Evolutionary conservation across 2,888 invertebrate species (phyloP), one percentile per base, ranked within the genome.

Genomic region (Steromphala cineraria): DNA sequence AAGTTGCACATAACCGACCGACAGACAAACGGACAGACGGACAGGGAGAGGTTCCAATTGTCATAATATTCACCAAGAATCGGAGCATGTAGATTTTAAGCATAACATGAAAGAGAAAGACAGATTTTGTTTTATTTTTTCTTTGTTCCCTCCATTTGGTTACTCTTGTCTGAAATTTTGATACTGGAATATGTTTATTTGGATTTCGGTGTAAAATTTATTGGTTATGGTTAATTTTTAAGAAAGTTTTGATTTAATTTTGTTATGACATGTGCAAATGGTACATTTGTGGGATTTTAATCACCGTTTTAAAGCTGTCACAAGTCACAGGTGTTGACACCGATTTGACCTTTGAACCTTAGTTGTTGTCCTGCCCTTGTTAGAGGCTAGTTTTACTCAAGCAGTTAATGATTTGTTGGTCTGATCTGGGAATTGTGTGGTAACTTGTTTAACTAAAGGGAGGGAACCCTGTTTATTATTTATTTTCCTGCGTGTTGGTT

Each of bases 41-140:
- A 40, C 24, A 52, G 67, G 56, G 75, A 46, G 52, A 31, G 74
- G 75, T 52, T 53, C 67, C 56, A 56, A 74, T 80, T 76, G 80
- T 80, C 80, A 80, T 80, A 80, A 80, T 80, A 80, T 80, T 80
- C 80, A 75, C 75, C 46, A 62, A 80, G 67, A 78, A 78, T 31
- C 67, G 56, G 28, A 74, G 53, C 36, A 67, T 62, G 24, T 67
- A 56, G 55, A 67, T 40, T 40, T 56, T 77, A 78, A 67, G 55
- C 56, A 62, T 78, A 78, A 56, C 78, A 78, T 62, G 56, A 78
- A 78, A 78, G 40, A 46, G 56, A 53, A 76, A 53, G 55, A 46
- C 28, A 75, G 52, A 75, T 21, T 28, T 75, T 53, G 46, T 53
- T 21, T 75, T 52, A 52, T 75, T 28, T 75, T 53, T 53, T 28